Base-by-base conservation (phyloP, 2,113 vertebrate species). In the Toxotes jaculatrix region DNA sequence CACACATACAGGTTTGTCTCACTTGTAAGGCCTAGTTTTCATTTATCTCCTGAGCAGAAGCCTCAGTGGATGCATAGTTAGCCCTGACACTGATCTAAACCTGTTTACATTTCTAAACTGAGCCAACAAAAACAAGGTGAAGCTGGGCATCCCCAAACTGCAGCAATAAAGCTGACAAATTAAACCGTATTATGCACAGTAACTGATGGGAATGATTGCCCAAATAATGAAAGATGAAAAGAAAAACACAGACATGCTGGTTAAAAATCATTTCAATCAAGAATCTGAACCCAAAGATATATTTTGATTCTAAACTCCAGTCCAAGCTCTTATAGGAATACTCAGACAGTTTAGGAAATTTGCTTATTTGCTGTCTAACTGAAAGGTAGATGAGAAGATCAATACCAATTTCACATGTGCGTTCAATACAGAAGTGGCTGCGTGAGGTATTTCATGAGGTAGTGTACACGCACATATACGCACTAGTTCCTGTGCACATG, bases 351-450 rank as follows among this genome's bases (percentile, higher is more conserved):
- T 70, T 60, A 23, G 49, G 42, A 75, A 75, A 74, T 80, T 42
- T 66, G 64, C 70, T 49, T 38, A 21, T 77, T 71, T 78, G 60
- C 36, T 59, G 27, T 74, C 47, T 63, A 75, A 77, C 73, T 76
- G 72, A 77, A 59, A 70, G 9, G 65, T 16, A 38, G 67, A 87
- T 77, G 21, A 57, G 49, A 42, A 55, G 70, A 79, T 88, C 86
- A 45, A 84, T 84, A 71, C 45, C 38, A 66, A 81, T 79, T 74
- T 62, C 38, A 75, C 75, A 32, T 42, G 23, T 1, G 43, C 14
- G 9, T 71, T 81, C 64, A 43, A 78, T 84, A 40, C 34, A 32
- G 67, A 68, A 31, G 14, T 47, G 49, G 68, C 82, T 61, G 80
- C 53, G 4, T 66, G 53, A 74, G 19, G 59, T 84, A 74, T 84